Percentiles rank a stretch among this genome's conserved stretches.
These are phyloP conservation scores for Perca fluviatilis DNA, from an alignment of 2,113 vertebrate genomes.

Conservation along the genomic window DNA sequence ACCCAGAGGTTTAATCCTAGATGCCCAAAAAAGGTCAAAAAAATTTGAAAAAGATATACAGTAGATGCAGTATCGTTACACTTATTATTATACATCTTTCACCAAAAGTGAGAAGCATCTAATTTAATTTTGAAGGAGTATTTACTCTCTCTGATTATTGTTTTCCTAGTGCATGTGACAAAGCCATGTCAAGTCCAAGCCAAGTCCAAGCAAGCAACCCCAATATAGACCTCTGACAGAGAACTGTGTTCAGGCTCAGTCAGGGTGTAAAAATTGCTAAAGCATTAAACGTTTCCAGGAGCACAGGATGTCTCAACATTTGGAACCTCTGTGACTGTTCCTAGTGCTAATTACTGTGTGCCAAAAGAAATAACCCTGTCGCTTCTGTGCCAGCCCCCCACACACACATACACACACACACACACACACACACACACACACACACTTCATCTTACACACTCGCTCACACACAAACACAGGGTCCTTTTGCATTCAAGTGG, in stretches of 20 bases:
- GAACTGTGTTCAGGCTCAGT: background rate
- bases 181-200: background rate
- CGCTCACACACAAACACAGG: slow-evolving; percentile 19
- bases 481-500: slow-evolving; percentile 33
- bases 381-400: slow-evolving; percentile 28
- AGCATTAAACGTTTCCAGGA: slow-evolving; percentile 35
- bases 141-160: background rate
- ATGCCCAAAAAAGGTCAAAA: background rate
- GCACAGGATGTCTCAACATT: slow-evolving; percentile 31
- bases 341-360: slow-evolving; percentile 41
- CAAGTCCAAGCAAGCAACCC: background rate
- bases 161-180: background rate
- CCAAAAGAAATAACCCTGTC: slow-evolving; percentile 49
- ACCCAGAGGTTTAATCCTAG: background rate
- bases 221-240: background rate
- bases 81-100: background rate
- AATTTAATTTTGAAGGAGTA: background rate
- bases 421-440: slow-evolving; percentile 30
- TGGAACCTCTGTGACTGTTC: slow-evolving; percentile 32
- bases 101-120: background rate
- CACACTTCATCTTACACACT: slow-evolving; percentile 19
- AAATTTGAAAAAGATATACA: background rate
- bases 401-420: slow-evolving; percentile 15
- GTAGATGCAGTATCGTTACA: background rate
- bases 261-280: slow-evolving; percentile 24